Percentiles rank a stretch among this genome's conserved stretches.
Conservation (phyloP, 2,113 vertebrate genomes). For the Mandrillus leucophaeus region DNA sequence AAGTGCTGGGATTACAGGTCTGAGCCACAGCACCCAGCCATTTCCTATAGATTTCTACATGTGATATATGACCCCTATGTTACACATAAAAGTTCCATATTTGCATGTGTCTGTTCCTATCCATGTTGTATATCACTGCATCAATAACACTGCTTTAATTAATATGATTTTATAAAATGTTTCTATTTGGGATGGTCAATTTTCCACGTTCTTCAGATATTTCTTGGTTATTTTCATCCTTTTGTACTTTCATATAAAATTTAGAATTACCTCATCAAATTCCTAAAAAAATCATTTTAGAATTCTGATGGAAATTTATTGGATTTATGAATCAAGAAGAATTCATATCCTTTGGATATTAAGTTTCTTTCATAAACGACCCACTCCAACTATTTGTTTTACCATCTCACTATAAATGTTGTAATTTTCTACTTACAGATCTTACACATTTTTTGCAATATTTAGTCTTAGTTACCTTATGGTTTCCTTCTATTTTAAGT, state of each 20-base stretch:
- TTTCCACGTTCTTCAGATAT: background rate
- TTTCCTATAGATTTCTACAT: background rate
- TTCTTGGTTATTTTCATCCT: background rate
- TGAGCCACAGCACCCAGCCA: too few relatives aligned
- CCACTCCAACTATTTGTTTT: background rate
- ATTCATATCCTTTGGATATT: background rate
- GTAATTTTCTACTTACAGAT: background rate
- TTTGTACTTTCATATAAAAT: background rate
- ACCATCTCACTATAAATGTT: background rate
- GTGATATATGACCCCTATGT: background rate
- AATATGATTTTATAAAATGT: background rate
- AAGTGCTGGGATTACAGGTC: too few relatives aligned
- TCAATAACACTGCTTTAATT: background rate
- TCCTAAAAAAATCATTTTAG: background rate
- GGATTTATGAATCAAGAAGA: background rate
- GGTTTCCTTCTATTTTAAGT: background rate
- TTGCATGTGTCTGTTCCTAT: background rate
- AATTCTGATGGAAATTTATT: background rate
- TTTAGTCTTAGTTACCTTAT: background rate
- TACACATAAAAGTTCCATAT: background rate
- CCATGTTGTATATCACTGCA: background rate
- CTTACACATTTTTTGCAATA: background rate
- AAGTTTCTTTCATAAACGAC: background rate
- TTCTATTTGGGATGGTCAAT: background rate
- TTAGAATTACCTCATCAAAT: background rate